These are phyloP conservation scores for Ichneumoninae sp. DNA, from an alignment of 2,888 invertebrate genomes.

Conservation along the genomic window DNA sequence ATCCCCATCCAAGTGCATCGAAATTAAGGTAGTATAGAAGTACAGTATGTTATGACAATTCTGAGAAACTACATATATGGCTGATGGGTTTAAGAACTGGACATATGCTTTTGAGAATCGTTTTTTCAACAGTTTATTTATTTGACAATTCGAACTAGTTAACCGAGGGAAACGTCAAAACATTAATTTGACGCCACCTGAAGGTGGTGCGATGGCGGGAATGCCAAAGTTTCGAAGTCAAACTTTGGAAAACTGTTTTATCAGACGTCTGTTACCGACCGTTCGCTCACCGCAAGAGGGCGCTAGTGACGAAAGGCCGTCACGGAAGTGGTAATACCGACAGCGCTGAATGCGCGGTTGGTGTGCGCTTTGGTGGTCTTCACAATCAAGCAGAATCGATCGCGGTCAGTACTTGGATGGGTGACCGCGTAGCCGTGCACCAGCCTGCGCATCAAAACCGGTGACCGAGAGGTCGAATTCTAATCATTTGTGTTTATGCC, in stretches of 20 bases:
- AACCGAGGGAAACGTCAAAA: no score
- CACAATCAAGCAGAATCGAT: not conserved
- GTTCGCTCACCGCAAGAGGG: not conserved
- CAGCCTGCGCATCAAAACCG: not conserved
- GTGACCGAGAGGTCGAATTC: not conserved
- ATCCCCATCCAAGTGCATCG: conserved; percentile 16
- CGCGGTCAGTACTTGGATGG: not conserved
- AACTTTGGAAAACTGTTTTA: not conserved
- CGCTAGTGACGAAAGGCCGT: not conserved
- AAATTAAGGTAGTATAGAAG: conserved; percentile 1
- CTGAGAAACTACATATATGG: not conserved
- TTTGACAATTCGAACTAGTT: not conserved
- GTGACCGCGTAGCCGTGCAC: not conserved
- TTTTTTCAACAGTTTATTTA: not conserved
- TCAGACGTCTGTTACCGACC: not conserved
- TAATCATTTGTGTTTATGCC: not conserved
- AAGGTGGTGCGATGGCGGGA: not conserved
- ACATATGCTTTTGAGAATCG: not conserved
- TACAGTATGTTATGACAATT: not conserved
- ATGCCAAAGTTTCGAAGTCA: not conserved
- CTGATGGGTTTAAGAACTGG: not conserved
- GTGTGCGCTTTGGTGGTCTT: not conserved
- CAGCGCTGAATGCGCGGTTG: no score
- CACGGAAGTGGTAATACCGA: not conserved
- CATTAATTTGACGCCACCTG: no score